Conservation (phyloP, 2,797 vertebrate species). For the Poeciliopsis presidionis region DNA sequence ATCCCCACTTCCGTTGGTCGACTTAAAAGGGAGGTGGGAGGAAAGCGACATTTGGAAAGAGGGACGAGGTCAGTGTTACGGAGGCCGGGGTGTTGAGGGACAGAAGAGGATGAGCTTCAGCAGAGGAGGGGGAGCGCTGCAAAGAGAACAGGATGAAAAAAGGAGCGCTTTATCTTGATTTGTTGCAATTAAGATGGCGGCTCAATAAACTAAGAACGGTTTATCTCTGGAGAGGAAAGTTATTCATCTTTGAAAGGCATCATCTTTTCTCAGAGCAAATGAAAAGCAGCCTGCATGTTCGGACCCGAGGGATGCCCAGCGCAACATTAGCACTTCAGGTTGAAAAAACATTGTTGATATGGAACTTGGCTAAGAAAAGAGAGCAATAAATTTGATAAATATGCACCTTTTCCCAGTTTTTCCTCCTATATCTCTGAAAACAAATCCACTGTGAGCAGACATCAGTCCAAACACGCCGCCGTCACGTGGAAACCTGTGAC, state of each 20-base stretch:
- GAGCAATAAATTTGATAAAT: background rate
- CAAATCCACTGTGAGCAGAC: background rate
- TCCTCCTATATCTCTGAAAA: background rate
- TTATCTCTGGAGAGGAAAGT: slow-evolving; percentile 11
- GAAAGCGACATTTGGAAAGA: slow-evolving; percentile 54
- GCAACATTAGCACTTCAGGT: background rate
- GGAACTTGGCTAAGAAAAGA: background rate
- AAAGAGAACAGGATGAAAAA: slow-evolving; percentile 35
- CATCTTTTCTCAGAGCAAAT: background rate
- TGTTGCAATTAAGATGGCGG: slow-evolving; percentile 38
- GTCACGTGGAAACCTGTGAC: slow-evolving; percentile 37
- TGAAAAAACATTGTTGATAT: background rate
- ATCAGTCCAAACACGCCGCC: background rate
- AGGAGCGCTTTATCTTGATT: slow-evolving; percentile 42
- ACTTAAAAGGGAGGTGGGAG: slow-evolving; percentile 77
- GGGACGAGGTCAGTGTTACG: slow-evolving; percentile 23
- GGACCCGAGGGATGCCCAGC: background rate
- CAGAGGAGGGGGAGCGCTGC: slow-evolving; percentile 36
- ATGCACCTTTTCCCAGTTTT: background rate
- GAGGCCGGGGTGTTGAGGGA: slow-evolving; percentile 22
- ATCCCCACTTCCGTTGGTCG: slow-evolving; percentile 85
- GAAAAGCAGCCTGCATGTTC: background rate
- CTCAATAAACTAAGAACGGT: slow-evolving; percentile 29
- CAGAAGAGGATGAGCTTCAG: slow-evolving; percentile 41
- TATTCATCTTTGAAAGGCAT: background rate